A percentile compares a stretch with the other conserved stretches of the same genome.
Conservation (phyloP, 2,888 invertebrate genomes). For the Drosophila bunnanda region DNA sequence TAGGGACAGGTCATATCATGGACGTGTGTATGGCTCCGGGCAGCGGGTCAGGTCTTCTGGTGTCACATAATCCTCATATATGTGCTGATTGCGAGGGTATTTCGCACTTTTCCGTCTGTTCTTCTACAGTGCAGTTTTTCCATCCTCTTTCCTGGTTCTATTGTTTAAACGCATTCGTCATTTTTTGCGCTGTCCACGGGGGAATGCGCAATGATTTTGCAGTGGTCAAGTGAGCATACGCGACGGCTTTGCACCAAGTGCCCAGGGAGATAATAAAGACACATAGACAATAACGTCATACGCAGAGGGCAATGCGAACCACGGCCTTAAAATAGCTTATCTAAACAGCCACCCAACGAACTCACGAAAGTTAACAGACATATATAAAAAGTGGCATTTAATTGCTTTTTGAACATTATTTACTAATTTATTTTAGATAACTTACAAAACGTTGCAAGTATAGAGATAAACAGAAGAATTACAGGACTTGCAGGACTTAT, state of each 20-base stretch:
- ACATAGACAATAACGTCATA: constrained; percentile 4
- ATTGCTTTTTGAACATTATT: too few relatives aligned
- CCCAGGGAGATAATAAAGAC: constrained; percentile 15
- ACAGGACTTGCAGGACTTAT: neutral
- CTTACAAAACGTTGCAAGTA: too few relatives aligned
- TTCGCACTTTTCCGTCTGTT: neutral
- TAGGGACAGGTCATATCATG: constrained; percentile 35
- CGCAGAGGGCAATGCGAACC: neutral
- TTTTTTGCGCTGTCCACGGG: constrained; percentile 17
- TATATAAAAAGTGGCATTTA: too few relatives aligned
- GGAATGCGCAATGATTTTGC: constrained; percentile 54
- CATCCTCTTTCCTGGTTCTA: neutral
- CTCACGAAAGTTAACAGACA: neutral
- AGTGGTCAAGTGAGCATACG: constrained; percentile 50
- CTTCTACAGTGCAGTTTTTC: constrained; percentile 18
- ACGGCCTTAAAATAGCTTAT: neutral
- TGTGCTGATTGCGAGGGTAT: constrained; percentile 9
- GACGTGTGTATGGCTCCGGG: constrained; percentile 4
- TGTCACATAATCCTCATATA: constrained; percentile 35
- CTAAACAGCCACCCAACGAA: neutral
- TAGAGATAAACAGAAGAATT: too few relatives aligned
- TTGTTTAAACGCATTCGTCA: constrained; percentile 23
- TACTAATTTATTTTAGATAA: too few relatives aligned
- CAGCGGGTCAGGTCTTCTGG: constrained; percentile 20
- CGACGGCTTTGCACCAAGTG: constrained; percentile 34